Conservation (phyloP, 2,797 vertebrate genomes). For the Poecilia wingei region DNA sequence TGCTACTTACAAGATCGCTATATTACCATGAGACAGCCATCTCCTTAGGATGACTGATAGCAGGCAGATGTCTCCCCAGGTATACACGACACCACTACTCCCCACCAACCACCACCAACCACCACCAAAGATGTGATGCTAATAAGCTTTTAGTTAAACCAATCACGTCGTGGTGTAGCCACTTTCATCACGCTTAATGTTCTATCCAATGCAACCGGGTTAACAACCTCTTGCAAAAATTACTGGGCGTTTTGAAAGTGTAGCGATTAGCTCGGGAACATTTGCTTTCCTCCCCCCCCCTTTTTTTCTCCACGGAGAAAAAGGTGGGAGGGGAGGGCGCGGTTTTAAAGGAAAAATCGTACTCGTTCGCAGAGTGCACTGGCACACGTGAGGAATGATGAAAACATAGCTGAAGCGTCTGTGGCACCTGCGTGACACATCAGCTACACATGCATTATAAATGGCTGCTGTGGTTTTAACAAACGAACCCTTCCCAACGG, state of each 20-base stretch:
- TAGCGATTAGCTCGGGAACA: conserved; percentile 68
- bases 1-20: conserved; percentile 61
- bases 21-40: conserved; percentile 60
- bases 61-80: conserved; percentile 57
- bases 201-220: conserved; percentile 70
- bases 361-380: conserved; percentile 43
- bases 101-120: background rate
- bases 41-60: conserved; percentile 60
- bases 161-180: conserved; percentile 61
- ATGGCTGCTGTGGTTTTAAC: conserved; percentile 54
- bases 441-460: conserved; percentile 58
- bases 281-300: conserved; percentile 41
- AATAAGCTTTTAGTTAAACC: conserved; percentile 80
- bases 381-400: conserved; percentile 43
- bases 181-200: conserved; percentile 77
- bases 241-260: conserved; percentile 63
- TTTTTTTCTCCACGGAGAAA: conserved; percentile 35
- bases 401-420: conserved; percentile 20
- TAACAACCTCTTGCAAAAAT: conserved; percentile 70
- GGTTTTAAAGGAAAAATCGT: conserved; percentile 49
- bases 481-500: conserved; percentile 40
- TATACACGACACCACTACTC: conserved; percentile 49
- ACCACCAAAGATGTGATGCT: conserved; percentile 52
- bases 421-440: conserved; percentile 55
- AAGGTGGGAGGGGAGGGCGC: conserved; percentile 6